These are phyloP conservation scores for Pristionchus exspectatus DNA, from an alignment of 2,888 invertebrate species.

Conservation along the genomic window DNA sequence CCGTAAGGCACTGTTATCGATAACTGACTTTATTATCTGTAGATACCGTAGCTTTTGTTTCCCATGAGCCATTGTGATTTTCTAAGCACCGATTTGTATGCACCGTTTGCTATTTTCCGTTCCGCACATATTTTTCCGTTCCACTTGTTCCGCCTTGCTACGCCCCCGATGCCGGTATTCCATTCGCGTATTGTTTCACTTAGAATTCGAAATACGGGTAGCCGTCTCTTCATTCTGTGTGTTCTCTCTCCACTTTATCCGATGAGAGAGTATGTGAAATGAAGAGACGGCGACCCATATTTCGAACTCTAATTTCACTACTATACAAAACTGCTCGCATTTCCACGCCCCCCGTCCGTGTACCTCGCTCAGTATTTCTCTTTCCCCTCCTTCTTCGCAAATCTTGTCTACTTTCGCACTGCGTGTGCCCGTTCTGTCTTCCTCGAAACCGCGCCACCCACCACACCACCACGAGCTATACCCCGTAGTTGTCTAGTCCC, in stretches of 20 bases:
- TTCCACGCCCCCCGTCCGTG: not conserved
- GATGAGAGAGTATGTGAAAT: too few species aligned
- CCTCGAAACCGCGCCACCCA: not conserved
- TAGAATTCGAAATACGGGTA: too few species aligned
- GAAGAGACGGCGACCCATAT: too few species aligned
- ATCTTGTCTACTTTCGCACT: not conserved
- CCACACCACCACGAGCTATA: constrained; percentile 24
- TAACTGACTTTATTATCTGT: constrained; percentile 36
- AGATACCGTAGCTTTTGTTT: not conserved
- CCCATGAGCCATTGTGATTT: not conserved
- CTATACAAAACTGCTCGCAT: not conserved
- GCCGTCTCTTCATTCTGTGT: too few species aligned
- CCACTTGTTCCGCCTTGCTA: not conserved
- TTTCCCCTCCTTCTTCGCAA: not conserved
- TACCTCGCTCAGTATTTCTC: constrained; percentile 31
- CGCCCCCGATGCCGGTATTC: not conserved
- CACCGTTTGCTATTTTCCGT: not conserved
- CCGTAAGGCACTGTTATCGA: not conserved
- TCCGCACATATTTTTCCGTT: not conserved
- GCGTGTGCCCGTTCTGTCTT: not conserved
- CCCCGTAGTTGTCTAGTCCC: constrained; percentile 5
- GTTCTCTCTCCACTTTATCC: too few species aligned
- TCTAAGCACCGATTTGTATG: constrained; percentile 43
- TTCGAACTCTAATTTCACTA: too few species aligned
- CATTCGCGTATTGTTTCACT: not conserved